phyloP scores from a whole-genome alignment of 2,113 vertebrate genomes.

The Rhombomys opimus region DNA sequence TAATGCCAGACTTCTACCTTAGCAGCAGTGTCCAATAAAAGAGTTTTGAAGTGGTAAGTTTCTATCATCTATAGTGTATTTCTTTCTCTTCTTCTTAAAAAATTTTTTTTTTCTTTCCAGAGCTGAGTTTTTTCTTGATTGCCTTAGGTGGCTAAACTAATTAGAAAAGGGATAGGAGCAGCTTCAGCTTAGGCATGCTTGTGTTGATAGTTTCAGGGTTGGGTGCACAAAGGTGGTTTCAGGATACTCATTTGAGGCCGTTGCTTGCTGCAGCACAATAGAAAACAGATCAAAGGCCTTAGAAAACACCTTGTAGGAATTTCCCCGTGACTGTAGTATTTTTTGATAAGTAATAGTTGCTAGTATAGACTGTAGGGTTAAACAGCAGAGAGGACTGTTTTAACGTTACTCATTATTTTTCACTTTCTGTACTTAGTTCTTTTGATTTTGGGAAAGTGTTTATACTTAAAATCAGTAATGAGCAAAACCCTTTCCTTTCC shows the following conservation, averaged over 20 bases:
- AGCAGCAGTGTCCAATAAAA: background rate
- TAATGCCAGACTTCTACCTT: too few relatives aligned
- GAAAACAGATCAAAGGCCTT: background rate
- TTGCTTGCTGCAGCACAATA: background rate
- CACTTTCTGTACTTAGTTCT: background rate
- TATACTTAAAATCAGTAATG: slow-evolving; percentile 19
- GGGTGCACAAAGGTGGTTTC: background rate
- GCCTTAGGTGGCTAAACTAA: slow-evolving; percentile 6
- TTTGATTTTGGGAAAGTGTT: background rate
- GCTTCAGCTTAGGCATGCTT: slow-evolving; percentile 1
- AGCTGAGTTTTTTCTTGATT: slow-evolving; percentile 1
- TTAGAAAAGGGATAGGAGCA: background rate
- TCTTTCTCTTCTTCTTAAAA: slow-evolving; percentile 19
- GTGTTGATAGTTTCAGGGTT: slow-evolving; percentile 29
- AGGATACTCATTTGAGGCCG: background rate
- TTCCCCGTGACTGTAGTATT: background rate
- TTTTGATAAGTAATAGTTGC: slow-evolving; percentile 42
- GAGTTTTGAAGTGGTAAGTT: slow-evolving; percentile 49
- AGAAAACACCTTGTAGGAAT: background rate
- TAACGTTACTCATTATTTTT: background rate
- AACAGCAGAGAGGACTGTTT: background rate
- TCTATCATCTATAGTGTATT: background rate
- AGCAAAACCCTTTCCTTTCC: slow-evolving; percentile 31
- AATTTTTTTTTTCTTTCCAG: background rate
- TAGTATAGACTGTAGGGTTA: background rate